These are phyloP conservation scores for Andricus curvator DNA, from an alignment of 2,888 invertebrate genomes.

Conservation along the genomic window DNA sequence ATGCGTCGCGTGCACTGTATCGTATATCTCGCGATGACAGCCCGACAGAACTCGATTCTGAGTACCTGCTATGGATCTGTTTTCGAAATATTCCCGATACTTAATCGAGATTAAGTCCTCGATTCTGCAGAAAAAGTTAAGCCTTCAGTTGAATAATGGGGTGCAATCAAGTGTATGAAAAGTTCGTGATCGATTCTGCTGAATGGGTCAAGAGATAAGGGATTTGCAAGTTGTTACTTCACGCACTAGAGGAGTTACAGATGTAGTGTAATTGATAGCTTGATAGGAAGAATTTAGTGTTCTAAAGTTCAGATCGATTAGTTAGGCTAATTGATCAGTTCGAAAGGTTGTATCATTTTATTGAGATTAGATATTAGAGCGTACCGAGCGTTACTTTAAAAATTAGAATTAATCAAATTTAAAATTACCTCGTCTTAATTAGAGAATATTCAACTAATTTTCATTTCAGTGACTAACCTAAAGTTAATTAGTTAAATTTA, in stretches of 20 bases:
- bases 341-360: not conserved
- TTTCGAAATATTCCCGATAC: constrained; percentile 1
- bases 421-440: too few species aligned
- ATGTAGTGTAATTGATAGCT: not conserved
- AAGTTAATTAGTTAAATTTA: too few species aligned
- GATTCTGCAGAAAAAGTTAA: not conserved
- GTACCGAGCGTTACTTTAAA: too few species aligned
- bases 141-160: not conserved
- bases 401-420: too few species aligned
- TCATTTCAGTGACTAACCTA: too few species aligned
- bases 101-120: not conserved
- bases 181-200: not conserved
- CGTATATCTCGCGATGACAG: constrained; percentile 17
- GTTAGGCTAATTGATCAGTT: not conserved
- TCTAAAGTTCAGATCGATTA: not conserved
- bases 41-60: constrained; percentile 5
- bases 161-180: not conserved
- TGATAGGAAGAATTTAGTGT: not conserved
- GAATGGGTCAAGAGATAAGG: not conserved
- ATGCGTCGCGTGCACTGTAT: constrained; percentile 46
- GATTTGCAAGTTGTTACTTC: not conserved
- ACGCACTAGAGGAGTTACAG: not conserved
- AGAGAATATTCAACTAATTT: rapidly evolving
- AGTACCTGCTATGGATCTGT: constrained; percentile 8
- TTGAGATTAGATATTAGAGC: not conserved